Evolutionary conservation across 2,888 invertebrate genomes (phyloP).

Genomic region (Ophion ventricosus): DNA sequence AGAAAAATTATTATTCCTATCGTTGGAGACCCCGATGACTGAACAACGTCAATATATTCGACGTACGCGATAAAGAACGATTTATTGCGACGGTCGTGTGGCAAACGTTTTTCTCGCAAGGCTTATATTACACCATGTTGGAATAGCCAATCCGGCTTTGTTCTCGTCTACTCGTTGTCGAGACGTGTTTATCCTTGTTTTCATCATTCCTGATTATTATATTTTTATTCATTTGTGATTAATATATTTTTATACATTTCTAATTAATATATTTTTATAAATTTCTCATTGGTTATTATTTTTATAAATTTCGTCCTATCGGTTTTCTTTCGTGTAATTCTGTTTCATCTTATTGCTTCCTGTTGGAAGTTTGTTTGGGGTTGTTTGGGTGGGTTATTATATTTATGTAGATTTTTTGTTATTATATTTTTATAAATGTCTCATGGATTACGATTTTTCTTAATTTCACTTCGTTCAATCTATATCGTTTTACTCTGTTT

Average conservation of each 20-base stretch:
- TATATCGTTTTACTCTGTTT: too few relatives aligned
- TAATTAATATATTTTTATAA: too few relatives aligned
- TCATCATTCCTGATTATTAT: neutral
- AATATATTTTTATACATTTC: neutral
- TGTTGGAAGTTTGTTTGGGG: too few relatives aligned
- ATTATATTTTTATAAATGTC: too few relatives aligned
- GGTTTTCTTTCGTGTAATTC: too few relatives aligned
- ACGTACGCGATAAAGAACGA: constrained; percentile 33
- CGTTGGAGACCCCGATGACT: constrained; percentile 23
- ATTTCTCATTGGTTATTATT: too few relatives aligned
- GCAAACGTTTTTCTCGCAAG: neutral
- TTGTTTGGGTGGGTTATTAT: too few relatives aligned
- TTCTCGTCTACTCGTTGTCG: neutral
- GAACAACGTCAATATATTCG: constrained; percentile 36
- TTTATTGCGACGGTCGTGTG: constrained; percentile 45
- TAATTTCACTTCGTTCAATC: too few relatives aligned
- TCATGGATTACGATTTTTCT: too few relatives aligned
- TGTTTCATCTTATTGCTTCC: too few relatives aligned
- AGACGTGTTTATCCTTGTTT: neutral
- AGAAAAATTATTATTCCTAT: constrained; percentile 13
- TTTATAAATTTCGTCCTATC: too few relatives aligned
- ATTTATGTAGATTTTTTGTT: too few relatives aligned
- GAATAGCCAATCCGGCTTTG: constrained; percentile 21
- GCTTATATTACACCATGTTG: neutral
- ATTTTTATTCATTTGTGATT: neutral